Evolutionary conservation across 2,888 invertebrate genomes (phyloP), one percentile per base, ranked within the genome.

Genomic region (Cataglyphis rosenhaueri): DNA sequence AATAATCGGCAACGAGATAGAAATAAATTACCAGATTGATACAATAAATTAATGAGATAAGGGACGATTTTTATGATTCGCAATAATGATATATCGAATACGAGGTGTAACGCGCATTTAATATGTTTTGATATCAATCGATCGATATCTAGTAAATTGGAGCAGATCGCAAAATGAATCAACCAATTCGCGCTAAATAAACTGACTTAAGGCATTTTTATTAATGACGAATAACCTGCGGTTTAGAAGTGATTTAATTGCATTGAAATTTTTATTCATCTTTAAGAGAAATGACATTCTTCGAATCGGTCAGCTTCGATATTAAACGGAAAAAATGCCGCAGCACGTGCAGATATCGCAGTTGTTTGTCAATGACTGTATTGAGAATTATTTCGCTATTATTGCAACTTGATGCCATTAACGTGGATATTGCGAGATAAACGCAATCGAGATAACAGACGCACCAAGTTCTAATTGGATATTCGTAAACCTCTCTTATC

Each of bases 381-480:
- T 76, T 44, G 66, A 59, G 70, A 68, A 73, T 65, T 61, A 52
- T n/a, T 52, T 52, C 8, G 48, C 61, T 81, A 85, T 89, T 89
- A 89, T 89, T 89, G 74, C 79, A 32, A 59, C 9, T 35, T 79
- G 83, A 86, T 89, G 81, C 74, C 84, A 85, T 83, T 87, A 82
- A 84, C 71, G 84, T 79, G 79, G 66, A 75, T 86, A 83, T 82
- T 52, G 55, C 38, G 82, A 83, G 87, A 88, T 87, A 88, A 85
- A 76, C 35, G 70, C 83, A 81, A 88, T 84, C 85, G 59, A 38
- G 25, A 57, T 74, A 76, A 44, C n/a, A 38, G 75, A 18, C 35
- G 32, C 25, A 41, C 44, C 29, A 38, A 81, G 64, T 38, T 38
- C 52, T 57, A 62, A 48, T 81, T 62, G 75, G 32, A 73, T 48